Evolutionary conservation across 2,797 vertebrate genomes (phyloP).

Genomic region (Lophotriccus pileatus): DNA sequence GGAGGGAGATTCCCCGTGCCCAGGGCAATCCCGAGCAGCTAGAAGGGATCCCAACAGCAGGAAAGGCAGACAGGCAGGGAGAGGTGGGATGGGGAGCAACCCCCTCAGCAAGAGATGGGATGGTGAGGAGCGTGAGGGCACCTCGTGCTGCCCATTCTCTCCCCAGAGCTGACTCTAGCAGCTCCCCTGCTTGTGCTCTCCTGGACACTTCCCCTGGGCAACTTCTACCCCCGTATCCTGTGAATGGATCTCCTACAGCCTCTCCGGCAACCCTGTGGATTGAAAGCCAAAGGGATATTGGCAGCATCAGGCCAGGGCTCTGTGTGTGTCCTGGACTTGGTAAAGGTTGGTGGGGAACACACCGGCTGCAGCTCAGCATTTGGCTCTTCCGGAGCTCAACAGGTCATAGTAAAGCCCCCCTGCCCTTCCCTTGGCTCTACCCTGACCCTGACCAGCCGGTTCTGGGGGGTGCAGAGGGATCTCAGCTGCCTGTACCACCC

Average conservation of each 20-base stretch:
- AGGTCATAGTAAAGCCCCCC: neutral
- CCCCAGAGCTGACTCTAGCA: neutral
- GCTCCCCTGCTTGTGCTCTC: neutral
- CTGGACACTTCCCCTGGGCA: neutral
- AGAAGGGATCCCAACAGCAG: neutral
- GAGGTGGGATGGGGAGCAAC: neutral
- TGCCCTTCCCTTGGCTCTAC: neutral
- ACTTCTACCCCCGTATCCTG: neutral
- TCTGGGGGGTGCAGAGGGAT: neutral
- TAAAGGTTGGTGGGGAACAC: neutral
- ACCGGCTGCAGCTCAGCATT: neutral
- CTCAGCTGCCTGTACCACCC: neutral
- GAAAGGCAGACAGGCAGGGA: neutral
- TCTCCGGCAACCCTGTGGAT: neutral
- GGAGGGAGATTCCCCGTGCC: neutral
- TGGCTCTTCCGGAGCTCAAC: neutral
- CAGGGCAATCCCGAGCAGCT: neutral
- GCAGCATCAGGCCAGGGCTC: neutral
- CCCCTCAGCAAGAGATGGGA: neutral
- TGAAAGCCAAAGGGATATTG: neutral
- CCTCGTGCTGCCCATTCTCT: accelerated
- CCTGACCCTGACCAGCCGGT: neutral
- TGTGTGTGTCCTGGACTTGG: neutral
- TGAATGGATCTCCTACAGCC: neutral
- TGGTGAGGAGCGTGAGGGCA: accelerated